Conservation (phyloP, 2,888 invertebrate species). For the Epiblema foenella region DNA sequence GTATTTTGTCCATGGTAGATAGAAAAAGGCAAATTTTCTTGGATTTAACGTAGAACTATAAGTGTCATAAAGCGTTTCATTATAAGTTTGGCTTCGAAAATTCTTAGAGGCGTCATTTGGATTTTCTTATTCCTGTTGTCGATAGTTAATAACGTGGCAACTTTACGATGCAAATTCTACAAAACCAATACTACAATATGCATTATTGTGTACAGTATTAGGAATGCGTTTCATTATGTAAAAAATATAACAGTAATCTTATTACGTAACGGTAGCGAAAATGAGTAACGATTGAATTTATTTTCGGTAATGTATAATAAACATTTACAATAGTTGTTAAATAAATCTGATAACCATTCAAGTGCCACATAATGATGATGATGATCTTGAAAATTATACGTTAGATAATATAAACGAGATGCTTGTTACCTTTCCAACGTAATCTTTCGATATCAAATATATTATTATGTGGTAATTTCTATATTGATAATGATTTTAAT, state of each 20-base stretch:
- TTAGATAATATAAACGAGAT: background rate
- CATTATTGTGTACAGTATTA: background rate
- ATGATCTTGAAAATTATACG: background rate
- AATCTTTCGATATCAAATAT: background rate
- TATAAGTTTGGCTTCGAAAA: no score
- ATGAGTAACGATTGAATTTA: constrained; percentile 7
- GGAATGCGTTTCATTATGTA: background rate
- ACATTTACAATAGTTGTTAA: background rate
- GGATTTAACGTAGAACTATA: no score
- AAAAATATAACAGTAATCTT: constrained; percentile 1
- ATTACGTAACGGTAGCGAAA: constrained; percentile 19
- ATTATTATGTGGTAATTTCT: background rate
- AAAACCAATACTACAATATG: background rate
- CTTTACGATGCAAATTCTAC: no score
- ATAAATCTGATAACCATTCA: background rate
- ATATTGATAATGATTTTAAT: background rate
- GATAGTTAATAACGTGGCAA: no score
- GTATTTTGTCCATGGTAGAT: background rate
- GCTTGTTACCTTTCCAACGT: background rate
- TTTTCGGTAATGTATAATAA: constrained; percentile 12
- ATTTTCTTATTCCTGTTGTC: no score
- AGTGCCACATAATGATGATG: background rate
- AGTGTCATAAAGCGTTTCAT: no score
- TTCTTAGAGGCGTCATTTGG: no score
- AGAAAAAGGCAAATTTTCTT: background rate